These are phyloP conservation scores for Chrysolina americana DNA, from an alignment of 2,888 invertebrate genomes.

Conservation along the genomic window DNA sequence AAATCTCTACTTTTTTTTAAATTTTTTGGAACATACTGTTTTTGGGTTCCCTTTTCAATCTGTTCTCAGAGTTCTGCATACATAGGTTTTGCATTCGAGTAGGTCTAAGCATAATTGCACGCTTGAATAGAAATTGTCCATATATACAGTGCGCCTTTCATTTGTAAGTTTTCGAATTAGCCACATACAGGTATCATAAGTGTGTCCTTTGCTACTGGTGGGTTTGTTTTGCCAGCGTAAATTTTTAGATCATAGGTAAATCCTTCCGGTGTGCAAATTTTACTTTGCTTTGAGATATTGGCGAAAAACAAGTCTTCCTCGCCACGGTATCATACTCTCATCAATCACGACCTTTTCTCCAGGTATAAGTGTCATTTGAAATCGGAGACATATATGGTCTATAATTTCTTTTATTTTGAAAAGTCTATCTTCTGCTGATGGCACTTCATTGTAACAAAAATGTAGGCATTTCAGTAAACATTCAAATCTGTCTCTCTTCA, in stretches of 20 bases:
- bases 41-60: slow-evolving; percentile 35
- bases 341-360: slow-evolving; percentile 30
- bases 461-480: no score
- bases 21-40: slow-evolving; percentile 29
- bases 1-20: slow-evolving; percentile 41
- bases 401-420: slow-evolving; percentile 30
- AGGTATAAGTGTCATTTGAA: slow-evolving; percentile 25
- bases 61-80: slow-evolving; percentile 20
- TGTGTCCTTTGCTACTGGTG: no score
- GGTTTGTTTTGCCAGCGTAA: not conserved
- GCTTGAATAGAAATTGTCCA: slow-evolving; percentile 25
- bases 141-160: not conserved
- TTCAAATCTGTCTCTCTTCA: no score
- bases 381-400: slow-evolving; percentile 24
- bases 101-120: slow-evolving; percentile 9
- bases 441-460: no score
- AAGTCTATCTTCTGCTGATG: slow-evolving; percentile 7
- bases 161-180: not conserved
- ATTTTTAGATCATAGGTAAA: not conserved
- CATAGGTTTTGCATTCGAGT: not conserved
- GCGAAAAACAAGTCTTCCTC: slow-evolving; percentile 32
- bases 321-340: slow-evolving; percentile 35
- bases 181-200: not conserved
- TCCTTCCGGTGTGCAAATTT: not conserved
- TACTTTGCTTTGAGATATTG: slow-evolving; percentile 28